These are phyloP conservation scores for Solenodon paradoxus DNA, from an alignment of 2,113 vertebrate genomes.

Conservation along the genomic window DNA sequence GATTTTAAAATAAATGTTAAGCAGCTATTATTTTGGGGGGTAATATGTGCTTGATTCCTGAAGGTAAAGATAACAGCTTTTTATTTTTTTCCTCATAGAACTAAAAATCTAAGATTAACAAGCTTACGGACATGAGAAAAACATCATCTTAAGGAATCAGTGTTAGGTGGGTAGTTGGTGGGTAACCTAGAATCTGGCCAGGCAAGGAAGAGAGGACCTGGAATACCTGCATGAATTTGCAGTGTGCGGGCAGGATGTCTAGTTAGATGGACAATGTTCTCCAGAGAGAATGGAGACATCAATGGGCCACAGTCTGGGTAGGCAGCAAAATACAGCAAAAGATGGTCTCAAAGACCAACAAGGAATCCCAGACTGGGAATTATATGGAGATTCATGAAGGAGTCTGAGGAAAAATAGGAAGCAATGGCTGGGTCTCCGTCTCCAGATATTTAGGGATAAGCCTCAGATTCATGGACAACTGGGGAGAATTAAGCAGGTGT, in stretches of 20 bases:
- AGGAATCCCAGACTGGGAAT: neutral
- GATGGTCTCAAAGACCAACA: neutral
- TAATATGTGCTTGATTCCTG: neutral
- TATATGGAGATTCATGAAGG: neutral
- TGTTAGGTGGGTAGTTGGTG: neutral
- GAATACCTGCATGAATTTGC: neutral
- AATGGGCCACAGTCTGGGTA: neutral
- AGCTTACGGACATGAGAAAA: neutral
- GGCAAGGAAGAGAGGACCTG: neutral
- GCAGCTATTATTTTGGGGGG: neutral
- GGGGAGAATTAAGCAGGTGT: neutral
- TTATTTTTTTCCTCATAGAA: neutral
- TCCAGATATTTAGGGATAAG: neutral
- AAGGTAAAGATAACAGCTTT: neutral
- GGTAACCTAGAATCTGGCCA: neutral
- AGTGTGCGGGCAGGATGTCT: neutral
- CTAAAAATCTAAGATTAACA: neutral
- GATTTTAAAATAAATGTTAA: slow-evolving; percentile 36
- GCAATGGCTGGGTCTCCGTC: neutral
- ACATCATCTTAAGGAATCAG: neutral
- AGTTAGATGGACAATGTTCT: neutral
- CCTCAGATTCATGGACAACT: neutral
- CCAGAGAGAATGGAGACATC: neutral
- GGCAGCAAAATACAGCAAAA: neutral
- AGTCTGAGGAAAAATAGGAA: neutral